Conservation (phyloP, 92 coral and sea anemone species). For the Muricea muricata region DNA sequence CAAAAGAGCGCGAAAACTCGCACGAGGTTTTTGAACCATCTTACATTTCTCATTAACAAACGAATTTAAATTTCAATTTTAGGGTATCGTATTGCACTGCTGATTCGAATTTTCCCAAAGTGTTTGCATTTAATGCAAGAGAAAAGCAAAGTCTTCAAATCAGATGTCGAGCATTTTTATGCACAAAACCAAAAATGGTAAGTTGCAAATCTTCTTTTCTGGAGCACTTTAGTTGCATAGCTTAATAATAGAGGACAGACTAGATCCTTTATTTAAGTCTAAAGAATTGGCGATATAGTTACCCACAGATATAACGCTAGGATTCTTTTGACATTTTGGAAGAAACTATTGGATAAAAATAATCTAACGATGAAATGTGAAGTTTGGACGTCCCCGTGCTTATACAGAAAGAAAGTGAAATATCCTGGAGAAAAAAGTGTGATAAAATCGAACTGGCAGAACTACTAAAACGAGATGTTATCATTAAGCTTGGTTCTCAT, state of each 20-base stretch:
- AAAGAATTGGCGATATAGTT: too few relatives aligned
- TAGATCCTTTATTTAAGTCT: too few relatives aligned
- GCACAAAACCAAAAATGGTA: constrained; percentile 94
- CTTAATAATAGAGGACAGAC: too few relatives aligned
- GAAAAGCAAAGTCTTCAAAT: constrained; percentile 70
- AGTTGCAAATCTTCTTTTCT: not conserved
- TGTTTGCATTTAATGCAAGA: constrained; percentile 89
- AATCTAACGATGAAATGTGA: too few relatives aligned
- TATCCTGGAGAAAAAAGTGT: not conserved
- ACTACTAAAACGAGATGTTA: too few relatives aligned
- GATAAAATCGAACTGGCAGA: not conserved
- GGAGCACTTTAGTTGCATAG: too few relatives aligned
- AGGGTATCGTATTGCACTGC: constrained; percentile 98
- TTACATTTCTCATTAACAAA: too few relatives aligned
- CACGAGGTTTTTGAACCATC: not conserved
- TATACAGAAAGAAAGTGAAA: not conserved
- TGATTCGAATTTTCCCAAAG: constrained; percentile 84
- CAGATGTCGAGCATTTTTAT: constrained; percentile 78
- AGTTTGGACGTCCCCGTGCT: too few relatives aligned
- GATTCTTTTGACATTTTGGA: too few relatives aligned
- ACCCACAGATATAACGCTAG: too few relatives aligned
- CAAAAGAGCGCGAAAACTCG: not conserved
- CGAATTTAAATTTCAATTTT: not conserved
- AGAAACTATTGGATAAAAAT: too few relatives aligned
- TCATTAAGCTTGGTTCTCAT: too few relatives aligned